These are phyloP conservation scores for Melozone crissalis DNA, from an alignment of 2,113 vertebrate species.

Conservation along the genomic window DNA sequence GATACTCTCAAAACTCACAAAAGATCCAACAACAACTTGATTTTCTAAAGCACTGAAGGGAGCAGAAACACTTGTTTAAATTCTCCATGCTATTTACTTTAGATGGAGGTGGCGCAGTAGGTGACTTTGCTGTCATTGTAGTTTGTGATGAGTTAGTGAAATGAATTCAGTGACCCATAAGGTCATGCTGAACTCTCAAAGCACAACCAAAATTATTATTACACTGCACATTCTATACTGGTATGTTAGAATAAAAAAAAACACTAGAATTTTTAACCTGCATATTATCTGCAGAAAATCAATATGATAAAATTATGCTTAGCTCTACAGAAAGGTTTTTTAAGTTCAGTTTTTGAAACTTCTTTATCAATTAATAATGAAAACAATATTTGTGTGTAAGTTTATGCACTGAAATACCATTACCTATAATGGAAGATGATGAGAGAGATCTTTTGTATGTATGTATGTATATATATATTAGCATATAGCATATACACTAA, in stretches of 20 bases:
- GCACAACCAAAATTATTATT: conserved; percentile 19
- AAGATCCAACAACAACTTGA: neutral
- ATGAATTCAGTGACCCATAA: conserved; percentile 51
- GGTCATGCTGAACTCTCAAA: conserved; percentile 41
- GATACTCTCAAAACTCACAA: neutral
- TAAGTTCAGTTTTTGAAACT: neutral
- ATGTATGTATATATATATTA: neutral
- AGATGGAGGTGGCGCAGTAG: conserved; percentile 30
- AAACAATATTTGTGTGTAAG: neutral
- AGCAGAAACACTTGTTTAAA: conserved; percentile 22
- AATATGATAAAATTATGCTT: neutral
- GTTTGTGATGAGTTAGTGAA: conserved; percentile 59
- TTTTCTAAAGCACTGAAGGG: neutral
- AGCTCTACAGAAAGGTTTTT: neutral
- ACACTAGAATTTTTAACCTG: neutral
- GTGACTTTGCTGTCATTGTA: conserved; percentile 59
- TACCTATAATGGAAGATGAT: neutral
- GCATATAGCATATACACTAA: neutral
- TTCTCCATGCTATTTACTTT: conserved; percentile 25
- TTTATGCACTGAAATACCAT: neutral
- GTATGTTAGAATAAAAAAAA: neutral
- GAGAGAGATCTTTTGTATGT: neutral
- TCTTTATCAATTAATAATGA: neutral
- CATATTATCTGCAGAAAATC: neutral
- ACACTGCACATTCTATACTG: neutral